A percentile compares a stretch with the other conserved stretches of the same genome.
phyloP scores from a whole-genome alignment of 2,797 vertebrate genomes.

The Cossypha niveicapilla region DNA sequence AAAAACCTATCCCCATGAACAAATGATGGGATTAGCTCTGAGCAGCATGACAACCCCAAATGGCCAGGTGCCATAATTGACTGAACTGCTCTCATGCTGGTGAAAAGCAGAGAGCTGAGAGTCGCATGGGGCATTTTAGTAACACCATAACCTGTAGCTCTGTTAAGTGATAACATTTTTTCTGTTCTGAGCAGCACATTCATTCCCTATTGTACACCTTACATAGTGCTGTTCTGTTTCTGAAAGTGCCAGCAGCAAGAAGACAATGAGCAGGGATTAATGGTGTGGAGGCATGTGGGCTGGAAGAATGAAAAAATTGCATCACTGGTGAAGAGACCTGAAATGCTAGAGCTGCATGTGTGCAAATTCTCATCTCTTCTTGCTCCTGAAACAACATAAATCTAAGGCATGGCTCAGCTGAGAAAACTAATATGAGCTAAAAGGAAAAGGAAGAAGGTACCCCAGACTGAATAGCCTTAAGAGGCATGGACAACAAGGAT shows the following conservation, averaged over 20 bases:
- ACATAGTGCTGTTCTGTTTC: background rate
- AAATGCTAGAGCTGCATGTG: background rate
- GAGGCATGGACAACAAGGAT: background rate
- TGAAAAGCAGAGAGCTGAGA: background rate
- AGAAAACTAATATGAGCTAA: background rate
- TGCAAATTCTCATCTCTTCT: background rate
- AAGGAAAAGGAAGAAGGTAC: background rate
- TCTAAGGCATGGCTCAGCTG: background rate
- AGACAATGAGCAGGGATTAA: background rate
- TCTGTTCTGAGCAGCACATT: background rate
- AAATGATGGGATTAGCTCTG: background rate
- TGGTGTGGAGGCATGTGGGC: background rate
- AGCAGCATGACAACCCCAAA: background rate
- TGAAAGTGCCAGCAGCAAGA: background rate
- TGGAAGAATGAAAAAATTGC: background rate
- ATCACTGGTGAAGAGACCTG: background rate
- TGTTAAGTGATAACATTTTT: background rate
- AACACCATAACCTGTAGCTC: background rate
- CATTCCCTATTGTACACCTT: background rate
- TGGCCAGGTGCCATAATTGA: background rate
- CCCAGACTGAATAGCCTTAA: background rate
- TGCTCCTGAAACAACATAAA: background rate
- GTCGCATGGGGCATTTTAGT: background rate
- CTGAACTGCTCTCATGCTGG: background rate
- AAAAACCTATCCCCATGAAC: background rate